A percentile compares a stretch with the other conserved stretches of the same genome.
phyloP scores from a whole-genome alignment of 2,113 vertebrate species.

The Rhinopomastus cyanomelas region DNA sequence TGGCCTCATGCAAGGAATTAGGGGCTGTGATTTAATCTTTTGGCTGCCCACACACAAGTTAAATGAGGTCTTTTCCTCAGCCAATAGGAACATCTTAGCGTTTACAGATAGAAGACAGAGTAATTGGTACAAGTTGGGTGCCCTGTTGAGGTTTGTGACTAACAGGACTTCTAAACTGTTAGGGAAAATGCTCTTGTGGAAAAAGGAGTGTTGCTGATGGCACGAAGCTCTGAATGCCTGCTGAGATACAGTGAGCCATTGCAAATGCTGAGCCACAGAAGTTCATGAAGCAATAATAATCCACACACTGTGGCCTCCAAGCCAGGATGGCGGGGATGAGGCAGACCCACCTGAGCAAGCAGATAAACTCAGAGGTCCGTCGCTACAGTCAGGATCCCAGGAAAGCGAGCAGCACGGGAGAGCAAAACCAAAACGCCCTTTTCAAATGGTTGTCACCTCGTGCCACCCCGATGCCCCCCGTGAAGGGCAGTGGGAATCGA shows the following conservation, averaged over 20 bases:
- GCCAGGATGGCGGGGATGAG: not conserved
- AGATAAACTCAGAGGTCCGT: not conserved
- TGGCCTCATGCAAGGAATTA: not conserved
- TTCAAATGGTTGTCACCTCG: not conserved
- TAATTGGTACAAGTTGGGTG: not conserved
- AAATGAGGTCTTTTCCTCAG: not conserved
- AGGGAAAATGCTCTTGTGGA: not conserved
- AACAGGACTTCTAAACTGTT: not conserved
- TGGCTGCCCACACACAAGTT: not conserved
- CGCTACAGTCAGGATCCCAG: not conserved
- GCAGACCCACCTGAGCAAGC: not conserved
- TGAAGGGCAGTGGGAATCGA: not conserved
- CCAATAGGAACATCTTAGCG: not conserved
- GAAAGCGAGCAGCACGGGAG: not conserved
- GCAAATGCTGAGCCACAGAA: not conserved
- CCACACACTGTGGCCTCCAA: not conserved
- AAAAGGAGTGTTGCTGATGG: not conserved
- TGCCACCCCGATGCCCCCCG: not conserved
- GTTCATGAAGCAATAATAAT: not conserved
- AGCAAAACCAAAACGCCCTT: not conserved
- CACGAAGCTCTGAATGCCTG: not conserved
- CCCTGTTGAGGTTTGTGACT: not conserved
- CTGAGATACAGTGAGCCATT: not conserved
- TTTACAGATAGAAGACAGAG: not conserved
- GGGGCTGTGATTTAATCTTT: not conserved